These are phyloP conservation scores for Azorinus chamasolen DNA, from an alignment of 2,888 invertebrate genomes.

Conservation along the genomic window DNA sequence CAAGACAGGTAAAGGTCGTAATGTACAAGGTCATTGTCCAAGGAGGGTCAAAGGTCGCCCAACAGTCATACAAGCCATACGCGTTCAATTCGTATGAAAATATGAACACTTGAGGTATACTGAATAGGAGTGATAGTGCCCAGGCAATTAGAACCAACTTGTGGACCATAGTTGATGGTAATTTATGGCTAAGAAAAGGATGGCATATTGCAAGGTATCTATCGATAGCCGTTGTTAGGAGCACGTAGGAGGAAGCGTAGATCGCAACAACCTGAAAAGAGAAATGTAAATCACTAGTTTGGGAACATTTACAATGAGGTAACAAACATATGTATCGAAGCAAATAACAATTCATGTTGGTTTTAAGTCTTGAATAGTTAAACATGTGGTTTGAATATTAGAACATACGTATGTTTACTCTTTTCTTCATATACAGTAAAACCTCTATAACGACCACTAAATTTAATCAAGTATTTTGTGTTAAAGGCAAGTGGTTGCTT, in stretches of 20 bases:
- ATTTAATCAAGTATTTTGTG: too few relatives aligned
- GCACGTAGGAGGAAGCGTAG: slow-evolving; percentile 84
- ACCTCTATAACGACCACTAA: too few relatives aligned
- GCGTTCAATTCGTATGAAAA: slow-evolving; percentile 77
- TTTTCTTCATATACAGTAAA: too few relatives aligned
- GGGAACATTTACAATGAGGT: too few relatives aligned
- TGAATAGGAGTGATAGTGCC: slow-evolving; percentile 87
- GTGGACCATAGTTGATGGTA: slow-evolving; percentile 81
- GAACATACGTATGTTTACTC: too few relatives aligned
- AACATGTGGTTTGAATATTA: too few relatives aligned
- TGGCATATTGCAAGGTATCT: slow-evolving; percentile 87
- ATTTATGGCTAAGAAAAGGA: slow-evolving; percentile 89
- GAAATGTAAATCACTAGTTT: background rate
- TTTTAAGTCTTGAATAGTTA: too few relatives aligned
- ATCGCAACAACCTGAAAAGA: slow-evolving; percentile 86
- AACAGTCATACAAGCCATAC: slow-evolving; percentile 75
- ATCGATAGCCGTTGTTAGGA: slow-evolving; percentile 86
- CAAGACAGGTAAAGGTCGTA: slow-evolving; percentile 85
- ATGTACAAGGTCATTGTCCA: slow-evolving; percentile 85
- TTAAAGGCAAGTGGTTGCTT: too few relatives aligned
- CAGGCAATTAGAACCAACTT: slow-evolving; percentile 86
- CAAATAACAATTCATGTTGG: too few relatives aligned
- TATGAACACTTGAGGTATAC: slow-evolving; percentile 88
- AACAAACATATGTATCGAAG: too few relatives aligned
- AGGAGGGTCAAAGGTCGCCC: slow-evolving; percentile 71